Evolutionary conservation across 2,113 vertebrate species (phyloP).

Genomic region (Gobiocypris rarus): DNA sequence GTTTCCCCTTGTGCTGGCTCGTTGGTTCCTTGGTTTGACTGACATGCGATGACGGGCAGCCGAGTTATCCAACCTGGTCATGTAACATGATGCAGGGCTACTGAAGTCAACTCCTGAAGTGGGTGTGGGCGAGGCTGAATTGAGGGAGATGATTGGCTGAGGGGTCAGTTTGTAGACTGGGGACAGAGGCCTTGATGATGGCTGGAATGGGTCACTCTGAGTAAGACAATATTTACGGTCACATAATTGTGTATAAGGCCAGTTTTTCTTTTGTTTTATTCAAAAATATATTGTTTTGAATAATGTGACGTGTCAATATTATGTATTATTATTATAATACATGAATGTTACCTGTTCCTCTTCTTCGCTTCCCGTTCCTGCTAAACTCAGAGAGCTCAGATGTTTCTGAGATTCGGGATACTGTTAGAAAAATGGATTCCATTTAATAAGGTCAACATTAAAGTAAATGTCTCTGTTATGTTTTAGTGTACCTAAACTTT

Average conservation of each 20-base stretch:
- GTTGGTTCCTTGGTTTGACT: constrained; percentile 85
- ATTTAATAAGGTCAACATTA: background rate
- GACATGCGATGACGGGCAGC: constrained; percentile 86
- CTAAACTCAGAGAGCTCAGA: constrained; percentile 74
- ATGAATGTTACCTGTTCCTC: constrained; percentile 74
- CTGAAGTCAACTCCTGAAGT: constrained; percentile 74
- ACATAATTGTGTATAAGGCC: background rate
- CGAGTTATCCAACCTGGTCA: constrained; percentile 82
- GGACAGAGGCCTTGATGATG: constrained; percentile 72
- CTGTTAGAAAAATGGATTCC: constrained; percentile 61
- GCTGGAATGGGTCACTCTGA: constrained; percentile 70
- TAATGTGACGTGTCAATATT: background rate
- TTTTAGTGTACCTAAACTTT: background rate
- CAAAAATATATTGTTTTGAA: background rate
- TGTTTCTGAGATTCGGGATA: constrained; percentile 71
- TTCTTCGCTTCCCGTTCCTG: constrained; percentile 77
- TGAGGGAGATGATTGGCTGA: constrained; percentile 51
- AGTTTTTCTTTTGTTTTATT: background rate
- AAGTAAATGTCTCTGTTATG: background rate
- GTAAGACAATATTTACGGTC: background rate
- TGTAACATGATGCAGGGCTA: constrained; percentile 74
- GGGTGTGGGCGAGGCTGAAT: constrained; percentile 53
- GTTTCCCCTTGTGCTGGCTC: constrained; percentile 76
- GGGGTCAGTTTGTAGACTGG: constrained; percentile 57
- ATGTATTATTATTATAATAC: background rate